Base-by-base conservation (phyloP, 2,888 invertebrate genomes). In the Cartodere bifasciata region DNA sequence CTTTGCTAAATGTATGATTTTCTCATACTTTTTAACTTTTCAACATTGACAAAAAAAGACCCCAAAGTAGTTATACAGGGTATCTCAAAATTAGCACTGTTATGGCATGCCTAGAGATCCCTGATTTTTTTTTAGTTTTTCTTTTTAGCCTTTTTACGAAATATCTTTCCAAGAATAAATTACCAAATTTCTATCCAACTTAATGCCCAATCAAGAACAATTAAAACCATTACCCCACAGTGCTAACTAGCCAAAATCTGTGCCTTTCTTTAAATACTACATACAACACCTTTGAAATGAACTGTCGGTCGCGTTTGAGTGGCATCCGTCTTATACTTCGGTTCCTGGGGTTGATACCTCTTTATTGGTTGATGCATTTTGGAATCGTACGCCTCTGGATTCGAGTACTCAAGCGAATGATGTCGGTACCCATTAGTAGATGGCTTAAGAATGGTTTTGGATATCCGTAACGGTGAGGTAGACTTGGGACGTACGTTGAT, bases 301-400 rank as follows among this genome's bases (percentile, higher is more conserved):
- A 80, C 79, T 45, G 76, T 72, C 48, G 77, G 76, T 58, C 72
- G 68, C 38, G 62, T 52, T 48, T 67, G 67, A 37, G 64, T 61
- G 57, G 63, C 65, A 62, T 64, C 64, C 43, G 55, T 52, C 49
- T 47, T 55, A 50, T 52, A 61, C 56, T 54, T 57, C 37, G 49
- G 35, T 14, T 9, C 10, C 37, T 67, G 67, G 10, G 72, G 67
- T 52, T 79, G 79, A 56, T 85, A 86, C 35, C 84, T 73, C 47
- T 72, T 75, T 43, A 72, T 72, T 15, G 84, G 83, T 28, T 76
- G 70, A 58, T 85, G 84, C 23, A 72, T 72, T 40, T 69, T 68
- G 4, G 83, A 79, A 60, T 85, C 80, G 54, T 78, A 83, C 31
- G 68, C n/a, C n/a, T n/a, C n/a, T n/a, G n/a, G n/a, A n/a, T n/a